A percentile compares a stretch with the other conserved stretches of the same genome.
phyloP scores from a whole-genome alignment of 2,797 vertebrate genomes.

The Onychomys arenicola region DNA sequence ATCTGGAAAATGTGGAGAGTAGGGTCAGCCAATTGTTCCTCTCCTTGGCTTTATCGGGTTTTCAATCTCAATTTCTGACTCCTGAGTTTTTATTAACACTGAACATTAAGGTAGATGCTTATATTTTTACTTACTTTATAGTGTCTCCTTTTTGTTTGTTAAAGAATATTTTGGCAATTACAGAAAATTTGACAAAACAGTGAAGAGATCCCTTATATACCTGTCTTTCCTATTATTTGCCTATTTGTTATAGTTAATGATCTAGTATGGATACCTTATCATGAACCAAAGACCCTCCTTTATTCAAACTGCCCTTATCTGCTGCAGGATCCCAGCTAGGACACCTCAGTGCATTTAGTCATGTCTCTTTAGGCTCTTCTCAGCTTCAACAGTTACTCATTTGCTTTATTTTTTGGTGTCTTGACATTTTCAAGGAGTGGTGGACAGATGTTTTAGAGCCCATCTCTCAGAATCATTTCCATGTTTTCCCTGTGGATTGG shows the following conservation, averaged over 20 bases:
- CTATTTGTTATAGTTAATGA: conserved; percentile 42
- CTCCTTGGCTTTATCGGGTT: too few relatives aligned
- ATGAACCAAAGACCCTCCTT: conserved; percentile 14
- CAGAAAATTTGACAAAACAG: conserved; percentile 42
- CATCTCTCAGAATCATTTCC: background rate
- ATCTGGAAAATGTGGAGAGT: too few relatives aligned
- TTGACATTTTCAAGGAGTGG: background rate
- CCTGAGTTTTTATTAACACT: too few relatives aligned
- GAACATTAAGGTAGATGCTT: background rate
- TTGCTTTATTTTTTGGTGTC: background rate
- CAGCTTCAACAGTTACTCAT: background rate
- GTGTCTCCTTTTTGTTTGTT: conserved; percentile 1
- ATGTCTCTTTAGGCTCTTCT: background rate
- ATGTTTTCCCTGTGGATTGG: conserved; percentile 46
- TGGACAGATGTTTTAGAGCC: background rate
- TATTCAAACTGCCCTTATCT: conserved; percentile 40
- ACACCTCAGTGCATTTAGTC: background rate
- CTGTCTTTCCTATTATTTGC: conserved; percentile 27
- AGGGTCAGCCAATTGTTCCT: too few relatives aligned
- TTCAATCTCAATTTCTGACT: too few relatives aligned
- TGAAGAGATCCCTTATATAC: background rate
- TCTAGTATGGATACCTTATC: background rate
- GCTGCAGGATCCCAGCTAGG: background rate
- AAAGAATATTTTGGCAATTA: conserved; percentile 59
- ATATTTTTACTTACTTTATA: conserved; percentile 38